phyloP scores from a whole-genome alignment of 1,140 invertebrate genomes.

The Drosophila jambulina region DNA sequence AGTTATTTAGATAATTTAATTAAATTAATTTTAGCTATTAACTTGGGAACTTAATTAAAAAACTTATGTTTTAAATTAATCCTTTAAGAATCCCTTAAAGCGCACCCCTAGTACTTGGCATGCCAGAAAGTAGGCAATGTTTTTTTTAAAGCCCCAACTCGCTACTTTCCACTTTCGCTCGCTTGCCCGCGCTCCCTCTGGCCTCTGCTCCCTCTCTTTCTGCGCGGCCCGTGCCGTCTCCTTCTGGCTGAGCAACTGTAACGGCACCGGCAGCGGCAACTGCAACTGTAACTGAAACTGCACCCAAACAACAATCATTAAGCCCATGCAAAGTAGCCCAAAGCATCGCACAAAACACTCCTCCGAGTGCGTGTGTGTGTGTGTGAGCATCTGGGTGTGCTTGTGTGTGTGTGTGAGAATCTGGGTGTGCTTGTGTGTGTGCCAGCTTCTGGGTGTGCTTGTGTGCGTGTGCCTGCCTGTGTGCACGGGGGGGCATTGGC shows the following conservation, averaged over 20 bases:
- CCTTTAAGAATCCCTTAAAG: background rate
- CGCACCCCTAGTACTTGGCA: background rate
- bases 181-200: background rate
- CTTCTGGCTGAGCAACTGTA: constrained; percentile 40
- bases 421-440: constrained; percentile 4
- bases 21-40: no score
- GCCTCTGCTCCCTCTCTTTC: constrained; percentile 8
- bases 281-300: constrained; percentile 66
- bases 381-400: constrained; percentile 6
- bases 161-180: constrained; percentile 1
- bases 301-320: constrained; percentile 76
- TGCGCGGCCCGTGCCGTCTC: background rate
- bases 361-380: constrained; percentile 7
- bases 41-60: no score
- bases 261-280: constrained; percentile 31
- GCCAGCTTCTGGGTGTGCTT: constrained; percentile 1
- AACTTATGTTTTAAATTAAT: background rate
- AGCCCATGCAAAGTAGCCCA: constrained; percentile 71
- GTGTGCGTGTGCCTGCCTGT: constrained; percentile 1
- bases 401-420: constrained; percentile 2
- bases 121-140: constrained; percentile 63
- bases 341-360: constrained; percentile 48
- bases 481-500: constrained; percentile 47
- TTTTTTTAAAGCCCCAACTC: constrained; percentile 51
- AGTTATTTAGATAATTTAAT: no score